Percentiles rank a stretch among this genome's conserved stretches.
Conservation (phyloP, 2,888 invertebrate genomes). For the Gortyna flavago region DNA sequence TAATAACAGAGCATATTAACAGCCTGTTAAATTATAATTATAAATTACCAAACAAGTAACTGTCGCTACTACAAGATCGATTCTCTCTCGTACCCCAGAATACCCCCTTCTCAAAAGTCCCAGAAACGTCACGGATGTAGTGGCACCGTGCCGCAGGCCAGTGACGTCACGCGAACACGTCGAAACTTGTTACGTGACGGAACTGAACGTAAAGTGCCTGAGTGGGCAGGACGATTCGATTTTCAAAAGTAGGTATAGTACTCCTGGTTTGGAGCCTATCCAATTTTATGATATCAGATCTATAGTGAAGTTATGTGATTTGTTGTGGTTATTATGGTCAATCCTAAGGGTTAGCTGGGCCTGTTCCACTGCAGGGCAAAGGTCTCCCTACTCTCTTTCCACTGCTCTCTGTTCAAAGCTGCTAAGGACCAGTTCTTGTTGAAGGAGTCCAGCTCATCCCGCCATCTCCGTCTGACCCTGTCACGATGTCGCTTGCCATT, state of each 20-base stretch:
- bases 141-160: constrained; percentile 38
- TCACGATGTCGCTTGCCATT: no score
- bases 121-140: constrained; percentile 57
- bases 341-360: background rate
- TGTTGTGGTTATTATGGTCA: background rate
- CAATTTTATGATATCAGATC: background rate
- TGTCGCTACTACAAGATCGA: background rate
- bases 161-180: constrained; percentile 67
- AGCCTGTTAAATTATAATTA: background rate
- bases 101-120: constrained; percentile 6
- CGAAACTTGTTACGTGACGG: constrained; percentile 67
- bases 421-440: no score
- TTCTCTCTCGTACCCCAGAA: constrained; percentile 22
- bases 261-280: background rate
- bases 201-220: constrained; percentile 45
- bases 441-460: no score
- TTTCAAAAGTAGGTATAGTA: background rate
- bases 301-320: background rate
- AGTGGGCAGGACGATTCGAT: constrained; percentile 31
- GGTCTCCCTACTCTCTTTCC: no score
- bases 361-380: no score
- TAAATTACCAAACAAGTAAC: background rate
- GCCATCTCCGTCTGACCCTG: no score
- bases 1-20: no score
- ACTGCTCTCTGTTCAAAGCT: no score